phyloP scores from a whole-genome alignment of 2,797 vertebrate genomes.

The Poliocrania exsul region DNA sequence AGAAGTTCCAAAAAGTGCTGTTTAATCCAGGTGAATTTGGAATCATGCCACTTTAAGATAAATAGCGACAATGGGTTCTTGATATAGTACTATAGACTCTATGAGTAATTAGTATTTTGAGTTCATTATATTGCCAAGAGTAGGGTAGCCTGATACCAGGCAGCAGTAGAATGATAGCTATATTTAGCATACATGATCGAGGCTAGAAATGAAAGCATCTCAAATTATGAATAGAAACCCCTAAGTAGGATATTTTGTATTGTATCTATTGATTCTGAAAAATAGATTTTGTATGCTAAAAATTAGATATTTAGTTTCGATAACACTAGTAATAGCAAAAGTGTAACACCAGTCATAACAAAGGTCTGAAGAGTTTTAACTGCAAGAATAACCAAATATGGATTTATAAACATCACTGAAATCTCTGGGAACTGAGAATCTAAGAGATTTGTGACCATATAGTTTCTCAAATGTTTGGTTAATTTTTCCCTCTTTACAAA shows the following conservation, averaged over 20 bases:
- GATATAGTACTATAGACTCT: not conserved
- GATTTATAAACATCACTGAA: not conserved
- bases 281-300: not conserved
- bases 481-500: not conserved
- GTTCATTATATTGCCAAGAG: not conserved
- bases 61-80: not conserved
- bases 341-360: not conserved
- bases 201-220: not conserved
- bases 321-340: not conserved
- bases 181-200: not conserved
- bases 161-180: not conserved
- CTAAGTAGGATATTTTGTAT: not conserved
- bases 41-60: not conserved
- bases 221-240: not conserved
- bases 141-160: not conserved
- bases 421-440: not conserved
- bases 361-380: not conserved
- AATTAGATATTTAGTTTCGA: not conserved
- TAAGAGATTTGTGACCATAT: not conserved
- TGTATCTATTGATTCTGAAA: not conserved
- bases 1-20: not conserved
- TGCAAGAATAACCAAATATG: not conserved
- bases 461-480: not conserved
- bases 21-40: not conserved
- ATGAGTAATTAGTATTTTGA: not conserved